A percentile compares a stretch with the other conserved stretches of the same genome.
phyloP scores from a whole-genome alignment of 2,113 vertebrate genomes.

The Thunnus maccoyii region DNA sequence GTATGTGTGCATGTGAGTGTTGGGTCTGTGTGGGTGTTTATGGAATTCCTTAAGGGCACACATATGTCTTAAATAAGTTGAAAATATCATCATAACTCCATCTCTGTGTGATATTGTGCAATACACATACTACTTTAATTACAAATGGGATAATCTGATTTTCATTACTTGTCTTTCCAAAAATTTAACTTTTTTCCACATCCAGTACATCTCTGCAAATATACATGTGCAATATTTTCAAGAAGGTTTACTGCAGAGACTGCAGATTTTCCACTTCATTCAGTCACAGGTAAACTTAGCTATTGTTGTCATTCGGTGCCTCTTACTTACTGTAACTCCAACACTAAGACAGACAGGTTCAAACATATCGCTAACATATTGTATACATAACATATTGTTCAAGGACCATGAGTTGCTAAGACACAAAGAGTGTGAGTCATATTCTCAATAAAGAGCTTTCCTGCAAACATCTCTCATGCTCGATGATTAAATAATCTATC shows the following conservation, averaged over 20 bases:
- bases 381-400: background rate
- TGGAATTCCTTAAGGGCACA: slow-evolving; percentile 16
- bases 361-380: background rate
- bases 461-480: background rate
- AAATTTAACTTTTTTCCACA: background rate
- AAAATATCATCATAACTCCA: background rate
- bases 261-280: background rate
- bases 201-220: background rate
- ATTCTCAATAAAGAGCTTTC: slow-evolving; percentile 2
- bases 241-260: background rate
- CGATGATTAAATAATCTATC: slow-evolving; percentile 18
- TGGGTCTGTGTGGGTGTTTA: background rate
- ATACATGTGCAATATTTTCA: background rate
- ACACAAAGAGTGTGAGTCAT: background rate
- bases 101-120: background rate
- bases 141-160: background rate
- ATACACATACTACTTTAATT: background rate
- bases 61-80: slow-evolving; percentile 23
- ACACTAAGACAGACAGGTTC: background rate
- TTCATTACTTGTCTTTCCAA: background rate
- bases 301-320: background rate
- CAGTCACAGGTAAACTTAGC: background rate
- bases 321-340: slow-evolving; percentile 2
- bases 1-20: background rate
- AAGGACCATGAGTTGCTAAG: background rate